These are phyloP conservation scores for Pimpla rufipes DNA, from an alignment of 2,888 invertebrate species.

Conservation along the genomic window DNA sequence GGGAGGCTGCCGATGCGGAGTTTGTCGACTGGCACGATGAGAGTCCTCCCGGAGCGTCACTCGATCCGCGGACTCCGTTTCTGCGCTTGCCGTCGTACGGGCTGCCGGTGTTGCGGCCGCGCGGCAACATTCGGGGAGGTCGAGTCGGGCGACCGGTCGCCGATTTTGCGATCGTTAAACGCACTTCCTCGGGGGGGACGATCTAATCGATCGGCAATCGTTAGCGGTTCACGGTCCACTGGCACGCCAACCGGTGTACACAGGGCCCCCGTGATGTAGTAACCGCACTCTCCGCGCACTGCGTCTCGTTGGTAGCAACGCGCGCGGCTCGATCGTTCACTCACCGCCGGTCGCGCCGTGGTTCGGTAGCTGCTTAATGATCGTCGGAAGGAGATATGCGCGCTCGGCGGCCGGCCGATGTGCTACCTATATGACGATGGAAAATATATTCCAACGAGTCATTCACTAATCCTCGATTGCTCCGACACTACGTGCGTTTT, in stretches of 20 bases:
- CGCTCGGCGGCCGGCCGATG: background rate
- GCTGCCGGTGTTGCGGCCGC: background rate
- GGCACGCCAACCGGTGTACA: constrained; percentile 16
- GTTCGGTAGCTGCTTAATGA: constrained; percentile 54
- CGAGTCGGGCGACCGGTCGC: constrained; percentile 39
- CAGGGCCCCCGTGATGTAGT: constrained; percentile 35
- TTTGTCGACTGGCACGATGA: constrained; percentile 38
- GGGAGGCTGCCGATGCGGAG: too few relatives aligned
- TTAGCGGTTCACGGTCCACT: constrained; percentile 51
- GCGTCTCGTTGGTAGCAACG: constrained; percentile 32
- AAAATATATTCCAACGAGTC: constrained; percentile 58
- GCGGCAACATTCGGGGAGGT: constrained; percentile 50
- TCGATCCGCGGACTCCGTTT: constrained; percentile 39
- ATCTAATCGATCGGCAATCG: constrained; percentile 61
- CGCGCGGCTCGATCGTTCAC: constrained; percentile 54
- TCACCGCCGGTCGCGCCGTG: constrained; percentile 39
- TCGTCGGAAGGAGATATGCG: constrained; percentile 45
- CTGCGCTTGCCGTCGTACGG: too few relatives aligned
- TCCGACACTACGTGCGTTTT: background rate
- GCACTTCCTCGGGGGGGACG: constrained; percentile 41
- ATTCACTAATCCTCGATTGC: constrained; percentile 49
- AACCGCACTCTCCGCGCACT: constrained; percentile 26
- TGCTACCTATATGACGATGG: constrained; percentile 42
- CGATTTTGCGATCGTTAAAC: constrained; percentile 61
- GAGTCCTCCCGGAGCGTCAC: constrained; percentile 40